Evolutionary conservation across 2,797 vertebrate species (phyloP).

Genomic region (Ceyx erithaca): DNA sequence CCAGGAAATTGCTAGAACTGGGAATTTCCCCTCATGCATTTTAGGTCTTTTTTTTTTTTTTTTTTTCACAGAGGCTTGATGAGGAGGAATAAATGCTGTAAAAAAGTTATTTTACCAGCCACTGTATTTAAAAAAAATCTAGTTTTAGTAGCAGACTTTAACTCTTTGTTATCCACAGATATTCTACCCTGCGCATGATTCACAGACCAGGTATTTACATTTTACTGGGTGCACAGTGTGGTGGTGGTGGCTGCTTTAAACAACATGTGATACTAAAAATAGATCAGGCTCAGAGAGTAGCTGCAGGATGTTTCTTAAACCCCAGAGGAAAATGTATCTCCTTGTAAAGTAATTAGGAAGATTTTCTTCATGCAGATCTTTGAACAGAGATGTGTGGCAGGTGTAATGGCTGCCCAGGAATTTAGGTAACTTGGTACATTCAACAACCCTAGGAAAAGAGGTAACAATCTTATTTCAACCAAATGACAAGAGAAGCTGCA

Average conservation of each 20-base stretch:
- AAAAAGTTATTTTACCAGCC: neutral
- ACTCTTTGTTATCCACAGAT: conserved; percentile 1
- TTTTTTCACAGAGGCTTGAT: conserved; percentile 10
- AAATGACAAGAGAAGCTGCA: neutral
- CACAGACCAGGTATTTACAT: neutral
- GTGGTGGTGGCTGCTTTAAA: neutral
- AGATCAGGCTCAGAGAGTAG: neutral
- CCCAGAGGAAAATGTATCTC: neutral
- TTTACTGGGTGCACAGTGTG: neutral
- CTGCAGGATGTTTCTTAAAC: neutral
- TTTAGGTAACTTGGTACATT: neutral
- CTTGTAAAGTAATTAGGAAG: neutral
- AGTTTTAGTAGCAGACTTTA: neutral
- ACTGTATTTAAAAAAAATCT: neutral
- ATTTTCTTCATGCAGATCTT: neutral
- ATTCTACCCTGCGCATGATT: neutral
- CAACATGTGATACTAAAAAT: neutral
- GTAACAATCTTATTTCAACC: neutral
- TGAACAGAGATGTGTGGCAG: neutral
- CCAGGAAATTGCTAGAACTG: neutral
- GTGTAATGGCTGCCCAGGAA: neutral
- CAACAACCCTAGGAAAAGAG: neutral
- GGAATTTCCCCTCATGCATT: neutral
- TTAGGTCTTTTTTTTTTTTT: neutral
- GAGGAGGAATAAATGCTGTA: neutral